Percentiles rank a stretch among this genome's conserved stretches.
These are phyloP conservation scores for Eriosoma lanigerum DNA, from an alignment of 1,140 invertebrate species.

Conservation along the genomic window DNA sequence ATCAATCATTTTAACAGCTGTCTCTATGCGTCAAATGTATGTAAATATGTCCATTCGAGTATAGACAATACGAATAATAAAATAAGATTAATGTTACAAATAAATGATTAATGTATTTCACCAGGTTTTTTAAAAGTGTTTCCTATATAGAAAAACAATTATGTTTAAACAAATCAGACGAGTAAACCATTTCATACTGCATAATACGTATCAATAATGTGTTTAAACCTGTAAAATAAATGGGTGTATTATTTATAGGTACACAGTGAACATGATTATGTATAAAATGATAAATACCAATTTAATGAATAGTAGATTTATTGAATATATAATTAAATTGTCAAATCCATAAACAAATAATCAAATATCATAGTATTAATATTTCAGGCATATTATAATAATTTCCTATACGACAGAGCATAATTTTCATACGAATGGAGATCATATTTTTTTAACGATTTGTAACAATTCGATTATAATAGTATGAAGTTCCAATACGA, in stretches of 20 bases:
- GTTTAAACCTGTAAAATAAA: not conserved
- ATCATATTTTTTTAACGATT: too few species aligned
- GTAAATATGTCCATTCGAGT: conserved; percentile 17
- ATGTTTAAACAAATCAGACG: not conserved
- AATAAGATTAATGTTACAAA: not conserved
- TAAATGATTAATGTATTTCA: conserved; percentile 30
- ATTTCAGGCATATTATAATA: too few species aligned
- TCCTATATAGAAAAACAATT: not conserved
- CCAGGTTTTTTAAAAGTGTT: conserved; percentile 5
- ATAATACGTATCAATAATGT: not conserved
- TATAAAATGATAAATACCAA: too few species aligned
- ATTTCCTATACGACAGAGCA: too few species aligned
- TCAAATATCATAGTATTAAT: too few species aligned
- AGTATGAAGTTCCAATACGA: too few species aligned
- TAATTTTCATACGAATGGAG: too few species aligned
- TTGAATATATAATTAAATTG: not conserved
- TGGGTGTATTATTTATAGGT: too few species aligned
- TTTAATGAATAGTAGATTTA: too few species aligned
- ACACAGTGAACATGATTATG: too few species aligned
- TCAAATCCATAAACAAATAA: too few species aligned
- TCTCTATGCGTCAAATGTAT: not conserved
- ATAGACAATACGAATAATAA: not conserved
- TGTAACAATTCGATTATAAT: too few species aligned
- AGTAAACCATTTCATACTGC: not conserved
- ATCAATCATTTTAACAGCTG: conserved; percentile 11